phyloP scores from a whole-genome alignment of 2,888 invertebrate genomes.

The Morpho deidamia region DNA sequence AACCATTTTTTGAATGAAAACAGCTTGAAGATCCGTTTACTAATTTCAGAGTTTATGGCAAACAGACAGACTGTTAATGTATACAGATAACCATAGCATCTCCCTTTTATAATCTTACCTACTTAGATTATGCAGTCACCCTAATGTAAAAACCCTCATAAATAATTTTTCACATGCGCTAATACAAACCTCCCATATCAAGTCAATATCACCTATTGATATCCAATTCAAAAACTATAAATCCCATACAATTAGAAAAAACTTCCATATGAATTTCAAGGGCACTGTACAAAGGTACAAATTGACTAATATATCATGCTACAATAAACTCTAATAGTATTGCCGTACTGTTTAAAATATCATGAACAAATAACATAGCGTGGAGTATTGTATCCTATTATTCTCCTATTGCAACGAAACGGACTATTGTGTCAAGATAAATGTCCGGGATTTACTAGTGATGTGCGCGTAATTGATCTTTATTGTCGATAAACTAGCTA shows the following conservation, averaged over 20 bases:
- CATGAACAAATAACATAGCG: background rate
- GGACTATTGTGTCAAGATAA: conserved; percentile 43
- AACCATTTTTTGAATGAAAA: no score
- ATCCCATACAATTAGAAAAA: conserved; percentile 15
- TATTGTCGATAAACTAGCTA: conserved; percentile 16
- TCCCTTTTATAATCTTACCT: no score
- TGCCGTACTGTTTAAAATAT: conserved; percentile 3
- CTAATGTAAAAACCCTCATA: background rate
- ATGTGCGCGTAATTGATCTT: conserved; percentile 20
- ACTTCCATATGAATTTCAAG: conserved; percentile 21
- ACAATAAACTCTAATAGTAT: conserved; percentile 28
- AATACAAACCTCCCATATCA: conserved; percentile 13
- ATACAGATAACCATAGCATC: no score
- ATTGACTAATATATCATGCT: background rate
- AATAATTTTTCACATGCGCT: background rate
- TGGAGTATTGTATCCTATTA: conserved; percentile 9
- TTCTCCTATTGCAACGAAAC: conserved; percentile 38
- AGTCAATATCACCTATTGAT: conserved; percentile 7
- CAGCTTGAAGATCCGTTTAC: no score
- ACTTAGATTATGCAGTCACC: no score
- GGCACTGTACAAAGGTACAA: conserved; percentile 1
- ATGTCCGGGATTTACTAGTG: conserved; percentile 38
- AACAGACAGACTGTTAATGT: no score
- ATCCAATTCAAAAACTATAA: conserved; percentile 14
- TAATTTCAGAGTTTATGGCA: no score